Evolutionary conservation across 2,113 vertebrate species (phyloP), one percentile per base, ranked within the genome.

Genomic region (Martes martes): DNA sequence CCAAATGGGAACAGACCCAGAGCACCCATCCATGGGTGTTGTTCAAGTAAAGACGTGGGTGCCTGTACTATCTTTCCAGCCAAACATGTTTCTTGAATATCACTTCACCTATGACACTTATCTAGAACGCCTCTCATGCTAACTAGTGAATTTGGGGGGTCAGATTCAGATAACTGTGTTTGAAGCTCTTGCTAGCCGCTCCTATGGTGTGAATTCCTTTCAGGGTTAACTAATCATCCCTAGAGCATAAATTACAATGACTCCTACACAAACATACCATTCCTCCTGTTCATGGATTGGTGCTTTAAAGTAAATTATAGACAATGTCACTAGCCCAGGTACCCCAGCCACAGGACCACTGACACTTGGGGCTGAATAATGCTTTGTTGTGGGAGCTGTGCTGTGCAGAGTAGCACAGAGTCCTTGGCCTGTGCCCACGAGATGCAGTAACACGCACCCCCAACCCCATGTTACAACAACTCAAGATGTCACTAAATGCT

Each of bases 341-440:
- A 15, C 15, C 33, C 84, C 24, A 26, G 0, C 24, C 23, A 88
- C 9, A 3, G 73, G 26, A 0, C 50, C 10, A 11, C 15, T 39
- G 65, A 82, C 47, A 14, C 42, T 33, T 74, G 0, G 50, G 83
- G n/a, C 39, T 8, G 16, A 36, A 55, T 24, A 36, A 18, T 26
- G 16, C 31, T 73, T 50, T 63, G 50, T 23, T n/a, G 13, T 16
- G 42, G 45, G 47, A 13, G 6, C 33, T 5, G 24, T 39, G 45
- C 80, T 36, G 6, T 42, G 50, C 36, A 3, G 2, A 0, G 6
- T 11, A 18, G 9, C 31, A 26, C 42, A 26, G 15, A 63, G 16
- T 13, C 28, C 21, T 21, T 26, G 61, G 52, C 14, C 26, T 23
- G 3, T 13, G 23, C 7, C n/a, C 69, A 15, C 0, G 1, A 24